Evolutionary conservation across 2,888 invertebrate genomes (phyloP), one percentile per base, ranked within the genome.

Genomic region (Trachelus troglodyta): DNA sequence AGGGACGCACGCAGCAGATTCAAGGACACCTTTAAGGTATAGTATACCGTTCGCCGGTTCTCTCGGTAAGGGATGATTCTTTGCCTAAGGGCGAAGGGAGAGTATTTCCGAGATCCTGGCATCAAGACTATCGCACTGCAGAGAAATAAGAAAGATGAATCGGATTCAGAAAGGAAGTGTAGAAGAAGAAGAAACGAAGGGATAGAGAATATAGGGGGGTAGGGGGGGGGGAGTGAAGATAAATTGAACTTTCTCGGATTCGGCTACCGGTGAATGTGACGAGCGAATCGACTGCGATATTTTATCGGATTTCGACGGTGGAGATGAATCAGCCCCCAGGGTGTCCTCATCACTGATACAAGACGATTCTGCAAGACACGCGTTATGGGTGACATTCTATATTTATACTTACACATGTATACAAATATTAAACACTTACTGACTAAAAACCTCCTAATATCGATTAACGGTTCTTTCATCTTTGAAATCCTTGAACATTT

Each of bases 131-230:
- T 34, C 74, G 73, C 75, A 75, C 71, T 77, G 77, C 79, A 81
- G 78, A 69, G 79, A 78, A 79, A 77, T 81, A 81, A 81, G 80
- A 80, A 80, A 80, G 69, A 69, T 68, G 74, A 68, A 74, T 37
- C 69, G 73, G 31, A 1, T 37, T 23, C 30, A 11, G n/a, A 23
- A 31, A 30, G 3, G 11, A 73, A 40, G 69, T n/a, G 34, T 11
- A 23, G 40, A 30, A 23, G 73, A 34, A 34, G 73, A n/a, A 34
- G 12, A n/a, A 40, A 33, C 71, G 37, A n/a, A 34, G 15, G 73
- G 76, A 15, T 15, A 9, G 34, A 34, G 9, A 56, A 31, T 33
- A 40, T 30, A 71, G 12, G 56, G 15, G 71, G n/a, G 0, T 11
- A 9, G 30, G 68, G 11, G 11, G 11, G 6, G 11, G 15, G 12